A percentile compares a stretch with the other conserved stretches of the same genome.
phyloP scores from a whole-genome alignment of 2,888 invertebrate species.

The Helobdella robusta region DNA sequence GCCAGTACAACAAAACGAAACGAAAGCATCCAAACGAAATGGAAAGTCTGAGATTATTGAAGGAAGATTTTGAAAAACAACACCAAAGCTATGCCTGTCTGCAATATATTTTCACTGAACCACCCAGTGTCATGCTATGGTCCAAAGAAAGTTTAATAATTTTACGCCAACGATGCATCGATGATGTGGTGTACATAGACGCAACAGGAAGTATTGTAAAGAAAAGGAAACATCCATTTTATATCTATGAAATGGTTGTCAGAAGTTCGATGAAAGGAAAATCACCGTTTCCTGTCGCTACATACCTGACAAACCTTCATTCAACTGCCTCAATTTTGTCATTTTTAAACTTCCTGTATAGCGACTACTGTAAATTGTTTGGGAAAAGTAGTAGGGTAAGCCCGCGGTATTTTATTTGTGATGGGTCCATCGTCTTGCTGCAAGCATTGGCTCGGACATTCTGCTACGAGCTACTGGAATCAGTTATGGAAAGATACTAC shows the following conservation, averaged over 20 bases:
- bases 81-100: too few relatives aligned
- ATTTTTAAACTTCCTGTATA: background rate
- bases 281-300: background rate
- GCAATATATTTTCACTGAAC: too few relatives aligned
- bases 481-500: background rate
- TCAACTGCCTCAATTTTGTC: background rate
- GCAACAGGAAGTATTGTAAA: background rate
- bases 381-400: background rate
- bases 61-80: background rate
- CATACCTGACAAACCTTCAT: background rate
- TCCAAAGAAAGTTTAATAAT: background rate
- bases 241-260: background rate
- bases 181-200: background rate
- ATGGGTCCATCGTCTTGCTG: background rate
- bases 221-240: background rate
- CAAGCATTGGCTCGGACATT: background rate
- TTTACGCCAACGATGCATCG: background rate
- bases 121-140: background rate
- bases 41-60: background rate
- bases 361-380: background rate
- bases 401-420: background rate
- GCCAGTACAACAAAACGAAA: background rate
- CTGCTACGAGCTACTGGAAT: background rate
- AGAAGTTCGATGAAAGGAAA: background rate
- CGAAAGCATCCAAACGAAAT: background rate